Evolutionary conservation across 2,113 vertebrate species (phyloP), one percentile per base, ranked within the genome.

Genomic region (Otus sunia): DNA sequence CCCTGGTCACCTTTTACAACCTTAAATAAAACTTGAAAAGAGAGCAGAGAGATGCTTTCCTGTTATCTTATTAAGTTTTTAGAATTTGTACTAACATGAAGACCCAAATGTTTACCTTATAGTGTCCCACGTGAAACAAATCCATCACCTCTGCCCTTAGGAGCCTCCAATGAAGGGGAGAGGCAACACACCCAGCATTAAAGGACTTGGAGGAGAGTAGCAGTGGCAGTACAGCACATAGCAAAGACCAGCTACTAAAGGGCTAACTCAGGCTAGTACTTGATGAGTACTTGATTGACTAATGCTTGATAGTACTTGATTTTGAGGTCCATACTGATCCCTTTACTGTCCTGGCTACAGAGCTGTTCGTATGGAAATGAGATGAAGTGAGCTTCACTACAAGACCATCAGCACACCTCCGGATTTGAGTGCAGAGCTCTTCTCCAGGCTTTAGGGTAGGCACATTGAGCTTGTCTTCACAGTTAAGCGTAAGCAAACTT

Each of bases 91-190:
- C 22, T 36, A 47, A n/a, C 10, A 9, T 2, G 16, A 63, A 39
- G 5, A 6, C 10, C 11, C 23, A 32, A 2, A 19, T 3, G 1
- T 3, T 5, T 27, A 27, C 29, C 14, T 58, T 8, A 7, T 1
- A 50, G 21, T 1, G 19, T 52, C 89, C 74, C 13, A 12, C 26
- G 4, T 14, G n/a, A 50, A 73, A 45, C 4, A 74, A 84, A 81
- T 4, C 19, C 19, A 63, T 15, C 30, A 39, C 13, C 13, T 52
- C 49, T 8, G 6, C 30, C 36, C n/a, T 10, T 13, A 18, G 19
- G 21, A 88, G 11, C 9, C 23, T 50, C 7, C 11, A 52, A 32
- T 20, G 39, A 27, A 66, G 3, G 11, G 34, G 8, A 41, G 15
- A 75, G 15, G 20, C 15, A 78, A 34, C 32, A 67, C 30, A 58